A percentile compares a stretch with the other conserved stretches of the same genome.
phyloP scores from a whole-genome alignment of 1,140 invertebrate genomes.

The Pseudomyrmex flavicornis region DNA sequence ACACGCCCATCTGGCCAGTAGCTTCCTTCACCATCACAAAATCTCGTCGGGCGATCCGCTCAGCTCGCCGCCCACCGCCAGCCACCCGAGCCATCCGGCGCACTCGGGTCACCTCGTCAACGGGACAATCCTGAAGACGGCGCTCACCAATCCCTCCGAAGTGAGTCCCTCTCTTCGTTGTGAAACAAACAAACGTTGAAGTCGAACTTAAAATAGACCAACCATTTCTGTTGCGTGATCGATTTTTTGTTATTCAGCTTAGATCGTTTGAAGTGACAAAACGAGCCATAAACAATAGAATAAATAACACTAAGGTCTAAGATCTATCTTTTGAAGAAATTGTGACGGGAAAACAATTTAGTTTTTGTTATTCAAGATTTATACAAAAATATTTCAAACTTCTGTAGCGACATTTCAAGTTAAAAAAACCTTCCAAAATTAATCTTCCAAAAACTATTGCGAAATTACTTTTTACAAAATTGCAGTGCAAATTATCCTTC shows the following conservation, averaged over 20 bases:
- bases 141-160: conserved; percentile 96
- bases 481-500: conserved; percentile 24
- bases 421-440: too few relatives aligned
- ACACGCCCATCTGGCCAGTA: conserved; percentile 81
- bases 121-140: conserved; percentile 96
- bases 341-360: too few relatives aligned
- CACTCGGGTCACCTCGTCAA: conserved; percentile 91
- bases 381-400: too few relatives aligned
- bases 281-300: too few relatives aligned
- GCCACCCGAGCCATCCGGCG: conserved; percentile 81
- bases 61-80: conserved; percentile 82
- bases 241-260: neutral
- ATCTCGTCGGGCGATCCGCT: conserved; percentile 82
- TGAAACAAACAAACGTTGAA: conserved; percentile 5
- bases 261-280: neutral
- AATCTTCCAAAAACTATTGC: neutral
- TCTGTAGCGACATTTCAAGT: too few relatives aligned
- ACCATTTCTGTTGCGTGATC: neutral
- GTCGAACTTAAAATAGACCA: neutral
- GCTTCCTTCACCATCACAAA: conserved; percentile 82
- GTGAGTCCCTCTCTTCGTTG: conserved; percentile 79
- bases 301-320: too few relatives aligned
- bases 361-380: too few relatives aligned
- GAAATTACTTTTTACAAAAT: neutral
- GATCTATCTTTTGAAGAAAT: too few relatives aligned